phyloP scores from a whole-genome alignment of 2,797 vertebrate species.

The Cebuella pygmaea region DNA sequence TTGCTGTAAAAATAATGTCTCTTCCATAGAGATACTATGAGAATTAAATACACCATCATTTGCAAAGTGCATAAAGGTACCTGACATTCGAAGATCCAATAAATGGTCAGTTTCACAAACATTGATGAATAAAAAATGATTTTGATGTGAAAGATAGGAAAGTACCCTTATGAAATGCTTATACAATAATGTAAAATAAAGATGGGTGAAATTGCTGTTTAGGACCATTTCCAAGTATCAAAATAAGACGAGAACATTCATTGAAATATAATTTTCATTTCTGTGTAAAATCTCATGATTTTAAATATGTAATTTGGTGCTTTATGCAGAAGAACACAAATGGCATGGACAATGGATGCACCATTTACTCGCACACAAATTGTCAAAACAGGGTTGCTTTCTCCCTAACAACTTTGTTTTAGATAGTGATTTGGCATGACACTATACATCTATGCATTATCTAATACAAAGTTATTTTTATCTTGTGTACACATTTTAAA shows the following conservation, averaged over 20 bases:
- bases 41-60: neutral
- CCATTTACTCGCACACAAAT: neutral
- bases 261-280: neutral
- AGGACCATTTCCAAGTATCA: neutral
- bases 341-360: neutral
- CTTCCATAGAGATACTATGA: neutral
- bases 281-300: neutral
- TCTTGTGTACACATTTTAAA: neutral
- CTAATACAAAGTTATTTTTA: neutral
- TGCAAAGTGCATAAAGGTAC: neutral
- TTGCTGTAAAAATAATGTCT: neutral
- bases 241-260: neutral
- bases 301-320: neutral
- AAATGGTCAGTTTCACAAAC: neutral
- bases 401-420: neutral
- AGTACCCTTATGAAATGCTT: neutral
- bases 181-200: neutral
- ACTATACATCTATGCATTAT: neutral
- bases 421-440: neutral
- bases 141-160: neutral
- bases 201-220: neutral
- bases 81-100: neutral
- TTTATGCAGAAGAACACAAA: neutral
- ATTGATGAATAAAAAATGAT: neutral
- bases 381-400: neutral